These are phyloP conservation scores for Aphaenogaster rudis DNA, from an alignment of 1,140 invertebrate genomes.

Conservation along the genomic window DNA sequence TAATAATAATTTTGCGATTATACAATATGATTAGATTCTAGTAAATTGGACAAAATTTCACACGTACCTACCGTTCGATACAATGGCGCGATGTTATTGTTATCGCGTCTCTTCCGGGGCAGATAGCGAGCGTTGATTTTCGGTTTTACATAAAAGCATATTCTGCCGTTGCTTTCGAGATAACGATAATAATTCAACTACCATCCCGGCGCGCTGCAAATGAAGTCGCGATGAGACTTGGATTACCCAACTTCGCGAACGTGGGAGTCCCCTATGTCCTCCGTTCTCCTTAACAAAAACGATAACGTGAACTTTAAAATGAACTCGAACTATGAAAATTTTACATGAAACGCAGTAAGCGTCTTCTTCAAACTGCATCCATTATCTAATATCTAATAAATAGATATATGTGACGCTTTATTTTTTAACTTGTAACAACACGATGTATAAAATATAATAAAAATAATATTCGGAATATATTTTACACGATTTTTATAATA, in stretches of 20 bases:
- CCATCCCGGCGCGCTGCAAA: conserved; percentile 12
- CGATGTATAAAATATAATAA: background rate
- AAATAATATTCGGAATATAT: background rate
- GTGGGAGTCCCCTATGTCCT: conserved; percentile 3
- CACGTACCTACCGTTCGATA: background rate
- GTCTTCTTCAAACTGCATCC: background rate
- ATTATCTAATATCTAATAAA: background rate
- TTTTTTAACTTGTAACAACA: background rate
- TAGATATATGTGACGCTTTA: background rate
- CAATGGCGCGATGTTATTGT: background rate
- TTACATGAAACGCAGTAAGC: background rate
- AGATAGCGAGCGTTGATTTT: conserved; percentile 10
- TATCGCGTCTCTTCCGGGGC: conserved; percentile 12
- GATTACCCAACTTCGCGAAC: conserved; percentile 39
- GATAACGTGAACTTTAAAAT: conserved; percentile 18
- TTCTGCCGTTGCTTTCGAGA: conserved; percentile 21
- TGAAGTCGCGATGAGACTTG: conserved; percentile 42
- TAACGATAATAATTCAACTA: conserved; percentile 50
- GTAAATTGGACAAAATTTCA: conserved; percentile 1
- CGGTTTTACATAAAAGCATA: conserved; percentile 2
- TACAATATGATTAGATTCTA: background rate
- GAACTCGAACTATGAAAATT: background rate
- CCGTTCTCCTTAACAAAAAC: conserved; percentile 24
- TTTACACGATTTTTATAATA: background rate
- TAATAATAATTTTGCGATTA: conserved; percentile 1